These are phyloP conservation scores for Zaprionus nigranus DNA, from an alignment of 1,140 invertebrate genomes.

Conservation along the genomic window DNA sequence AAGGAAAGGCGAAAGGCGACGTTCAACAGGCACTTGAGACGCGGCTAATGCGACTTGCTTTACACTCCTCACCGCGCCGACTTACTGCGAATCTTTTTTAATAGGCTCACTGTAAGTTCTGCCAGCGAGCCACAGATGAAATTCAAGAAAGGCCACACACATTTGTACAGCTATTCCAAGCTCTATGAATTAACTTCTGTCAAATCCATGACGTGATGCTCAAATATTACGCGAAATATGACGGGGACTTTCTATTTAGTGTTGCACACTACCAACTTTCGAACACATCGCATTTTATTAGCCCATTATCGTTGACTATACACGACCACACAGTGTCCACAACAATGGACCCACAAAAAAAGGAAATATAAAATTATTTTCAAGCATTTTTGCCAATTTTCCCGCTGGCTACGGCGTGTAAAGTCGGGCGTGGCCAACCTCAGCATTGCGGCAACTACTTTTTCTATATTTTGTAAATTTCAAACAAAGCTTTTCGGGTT, in stretches of 20 bases:
- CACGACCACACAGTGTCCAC: background rate
- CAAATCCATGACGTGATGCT: background rate
- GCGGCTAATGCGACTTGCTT: constrained; percentile 4
- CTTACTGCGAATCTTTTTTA: background rate
- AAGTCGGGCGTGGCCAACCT: constrained; percentile 1
- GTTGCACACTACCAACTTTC: background rate
- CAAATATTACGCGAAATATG: background rate
- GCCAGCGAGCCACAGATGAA: background rate
- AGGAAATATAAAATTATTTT: background rate
- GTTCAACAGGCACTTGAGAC: constrained; percentile 3
- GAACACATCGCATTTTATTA: background rate
- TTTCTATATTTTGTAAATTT: background rate
- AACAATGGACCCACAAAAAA: background rate
- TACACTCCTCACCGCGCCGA: background rate
- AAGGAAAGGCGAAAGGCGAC: background rate
- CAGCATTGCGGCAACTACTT: constrained; percentile 3
- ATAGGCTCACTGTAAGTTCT: background rate
- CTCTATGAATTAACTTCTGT: background rate
- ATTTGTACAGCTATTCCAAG: background rate
- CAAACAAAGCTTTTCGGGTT: constrained; percentile 3
- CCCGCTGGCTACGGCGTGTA: background rate
- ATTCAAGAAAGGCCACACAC: background rate
- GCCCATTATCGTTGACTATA: background rate
- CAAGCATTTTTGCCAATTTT: background rate
- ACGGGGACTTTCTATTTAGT: no score